Base-by-base conservation (phyloP, 2,113 vertebrate species). In the Etia nguti region DNA sequence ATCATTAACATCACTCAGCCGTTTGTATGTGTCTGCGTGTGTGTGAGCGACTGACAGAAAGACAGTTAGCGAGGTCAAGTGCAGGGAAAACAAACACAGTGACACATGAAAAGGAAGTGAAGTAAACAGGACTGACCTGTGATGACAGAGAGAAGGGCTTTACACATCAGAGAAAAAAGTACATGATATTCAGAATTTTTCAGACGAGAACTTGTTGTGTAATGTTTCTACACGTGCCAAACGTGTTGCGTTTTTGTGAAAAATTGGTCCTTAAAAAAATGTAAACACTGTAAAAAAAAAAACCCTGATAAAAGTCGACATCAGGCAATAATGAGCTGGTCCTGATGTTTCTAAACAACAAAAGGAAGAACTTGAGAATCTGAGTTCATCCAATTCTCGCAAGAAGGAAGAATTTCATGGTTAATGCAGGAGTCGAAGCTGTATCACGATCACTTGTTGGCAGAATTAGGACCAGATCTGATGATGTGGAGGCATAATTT, bases 1-100 rank as follows among this genome's bases (percentile, higher is more conserved):
- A 92, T 88, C 88, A 84, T 91, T 93, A 91, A 89, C 87, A 90
- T 70, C 16, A 5, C 43, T 79, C 81, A 60, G 54, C 8, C 13
- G 18, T 18, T 48, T 11, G 36, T 87, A 12, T 16, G 79, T 83
- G 81, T 56, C 50, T 65, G 38, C 65, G 13, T 77, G 46, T 88
- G 55, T 79, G 68, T 83, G 77, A 56, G 56, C 73, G 4, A 83
- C 24, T 43, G 41, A 86, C 8, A 5, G 70, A 65, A 12, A 34
- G 16, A 12, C 4, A 77, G 20, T 34, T n/a, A 36, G 10, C 29
- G 13, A 48, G 13, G n/a, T 36, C 7, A 34, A 73, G 6, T 48
- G 31, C 22, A 4, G 13, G 4, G 22, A 48, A 26, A 80, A 80
- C 2, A 52, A 65, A 46, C 22, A 68, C 5, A 59, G 55, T 20